Conservation (phyloP, 2,113 vertebrate species). For the Melanotaenia duboulayi region DNA sequence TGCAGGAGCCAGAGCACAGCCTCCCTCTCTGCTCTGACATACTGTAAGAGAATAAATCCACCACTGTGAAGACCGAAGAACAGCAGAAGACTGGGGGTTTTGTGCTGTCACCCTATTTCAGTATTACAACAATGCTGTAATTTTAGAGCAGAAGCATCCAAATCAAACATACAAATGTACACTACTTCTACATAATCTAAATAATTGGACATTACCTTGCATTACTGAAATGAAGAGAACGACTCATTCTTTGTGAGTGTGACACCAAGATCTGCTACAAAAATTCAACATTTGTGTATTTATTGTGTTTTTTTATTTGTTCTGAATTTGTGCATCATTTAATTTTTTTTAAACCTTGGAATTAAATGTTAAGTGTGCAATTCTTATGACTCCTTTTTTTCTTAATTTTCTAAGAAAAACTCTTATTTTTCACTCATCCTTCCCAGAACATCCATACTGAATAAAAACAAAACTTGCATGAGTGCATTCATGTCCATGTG, state of each 20-base stretch:
- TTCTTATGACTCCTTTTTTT: not conserved
- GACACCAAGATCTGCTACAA: not conserved
- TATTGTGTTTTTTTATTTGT: slow-evolving; percentile 55
- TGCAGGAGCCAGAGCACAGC: slow-evolving; percentile 67
- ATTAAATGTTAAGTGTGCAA: slow-evolving; percentile 50
- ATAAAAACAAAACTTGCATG: not conserved
- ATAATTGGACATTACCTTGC: not conserved
- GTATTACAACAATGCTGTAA: slow-evolving; percentile 27
- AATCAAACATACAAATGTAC: not conserved
- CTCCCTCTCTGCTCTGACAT: slow-evolving; percentile 63
- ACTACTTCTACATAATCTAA: slow-evolving; percentile 11
- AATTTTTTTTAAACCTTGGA: slow-evolving; percentile 16
- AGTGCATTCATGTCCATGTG: slow-evolving; percentile 12
- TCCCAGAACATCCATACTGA: not conserved
- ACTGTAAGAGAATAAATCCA: slow-evolving; percentile 17
- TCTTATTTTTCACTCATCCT: not conserved
- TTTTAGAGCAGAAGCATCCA: not conserved
- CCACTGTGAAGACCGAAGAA: slow-evolving; percentile 17
- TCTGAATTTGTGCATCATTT: slow-evolving; percentile 28
- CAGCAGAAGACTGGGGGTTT: not conserved
- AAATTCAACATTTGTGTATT: slow-evolving; percentile 52
- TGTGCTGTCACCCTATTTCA: slow-evolving; percentile 37
- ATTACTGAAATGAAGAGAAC: slow-evolving; percentile 13
- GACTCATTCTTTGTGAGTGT: too few species aligned
- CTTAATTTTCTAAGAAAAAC: not conserved